Evolutionary conservation across 2,888 invertebrate species (phyloP).

Genomic region (Eulithis prunata): DNA sequence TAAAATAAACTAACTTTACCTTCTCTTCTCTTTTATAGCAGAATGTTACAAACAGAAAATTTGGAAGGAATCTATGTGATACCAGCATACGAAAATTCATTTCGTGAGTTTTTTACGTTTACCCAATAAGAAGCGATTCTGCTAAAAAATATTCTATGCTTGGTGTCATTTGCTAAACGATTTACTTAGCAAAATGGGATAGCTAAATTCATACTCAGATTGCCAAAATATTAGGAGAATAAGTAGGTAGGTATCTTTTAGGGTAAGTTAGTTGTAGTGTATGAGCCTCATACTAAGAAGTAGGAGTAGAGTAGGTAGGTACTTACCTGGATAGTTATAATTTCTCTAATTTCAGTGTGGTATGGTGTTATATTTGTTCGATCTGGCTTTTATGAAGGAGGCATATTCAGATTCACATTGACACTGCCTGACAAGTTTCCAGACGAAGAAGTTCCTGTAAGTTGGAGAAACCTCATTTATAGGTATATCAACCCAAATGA

Average conservation of each 20-base stretch:
- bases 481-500: neutral
- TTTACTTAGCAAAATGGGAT: neutral
- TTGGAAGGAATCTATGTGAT: conserved; percentile 96
- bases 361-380: conserved; percentile 96
- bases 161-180: neutral
- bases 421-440: conserved; percentile 95
- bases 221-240: too few relatives aligned
- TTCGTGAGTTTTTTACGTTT: conserved; percentile 76
- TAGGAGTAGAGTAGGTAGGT: too few relatives aligned
- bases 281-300: too few relatives aligned
- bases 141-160: neutral
- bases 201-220: too few relatives aligned
- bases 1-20: neutral
- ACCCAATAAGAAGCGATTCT: neutral
- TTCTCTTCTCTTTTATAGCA: conserved; percentile 82
- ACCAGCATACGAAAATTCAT: conserved; percentile 93
- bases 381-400: conserved; percentile 94
- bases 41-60: conserved; percentile 93
- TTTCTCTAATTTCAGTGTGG: conserved; percentile 88
- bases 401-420: conserved; percentile 95
- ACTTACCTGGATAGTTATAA: neutral
- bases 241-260: too few relatives aligned
- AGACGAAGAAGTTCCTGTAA: conserved; percentile 92
- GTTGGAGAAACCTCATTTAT: conserved; percentile 52
- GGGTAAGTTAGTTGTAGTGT: too few relatives aligned